Evolutionary conservation across 2,113 vertebrate species (phyloP), one percentile per base, ranked within the genome.

Genomic region (Eulemur rufifrons): DNA sequence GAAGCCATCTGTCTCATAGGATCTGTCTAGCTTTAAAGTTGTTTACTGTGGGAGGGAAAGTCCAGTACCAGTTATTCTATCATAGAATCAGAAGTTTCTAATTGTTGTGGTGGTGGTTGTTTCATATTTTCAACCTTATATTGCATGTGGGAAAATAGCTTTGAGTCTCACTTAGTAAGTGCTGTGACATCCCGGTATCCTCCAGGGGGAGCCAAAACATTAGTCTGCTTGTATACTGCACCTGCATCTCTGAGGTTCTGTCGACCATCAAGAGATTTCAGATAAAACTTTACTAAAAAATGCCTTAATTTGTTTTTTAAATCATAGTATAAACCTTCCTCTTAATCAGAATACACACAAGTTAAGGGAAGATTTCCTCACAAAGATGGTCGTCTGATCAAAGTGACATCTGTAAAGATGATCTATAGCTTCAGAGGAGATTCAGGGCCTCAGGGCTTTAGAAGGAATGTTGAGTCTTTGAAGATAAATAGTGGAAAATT

Each of bases 121-220:
- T 82, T 45, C 32, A 63, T 61, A 25, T 74, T 85, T 76, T 29
- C 71, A 85, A 64, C 3, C 2, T 81, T 34, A 8, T 17, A 29
- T n/a, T 47, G 21, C 10, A 63, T 59, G 21, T 5, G 32, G 20
- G 32, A 94, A 91, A 85, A 23, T 25, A 12, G 23, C 47, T 68
- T 61, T 89, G 15, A 86, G 20, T 86, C 21, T 29, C 52, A 18
- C 1, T 68, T 69, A 45, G 32, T 68, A 78, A 47, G 4, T 52
- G 74, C 32, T 54, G 25, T 89, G 52, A 61, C 27, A 74, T 13
- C 0, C 9, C 86, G 69, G 23, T 61, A 23, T 84, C 92, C 97
- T 96, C 74, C 81, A 94, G 78, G 80, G 74, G 69, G 92, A 93
- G 87, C 90, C 87, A 95, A 92, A 96, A 74, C 68, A 84, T 86